Evolutionary conservation across 2,113 vertebrate genomes (phyloP), one percentile per base, ranked within the genome.

Genomic region (Thymallus thymallus): DNA sequence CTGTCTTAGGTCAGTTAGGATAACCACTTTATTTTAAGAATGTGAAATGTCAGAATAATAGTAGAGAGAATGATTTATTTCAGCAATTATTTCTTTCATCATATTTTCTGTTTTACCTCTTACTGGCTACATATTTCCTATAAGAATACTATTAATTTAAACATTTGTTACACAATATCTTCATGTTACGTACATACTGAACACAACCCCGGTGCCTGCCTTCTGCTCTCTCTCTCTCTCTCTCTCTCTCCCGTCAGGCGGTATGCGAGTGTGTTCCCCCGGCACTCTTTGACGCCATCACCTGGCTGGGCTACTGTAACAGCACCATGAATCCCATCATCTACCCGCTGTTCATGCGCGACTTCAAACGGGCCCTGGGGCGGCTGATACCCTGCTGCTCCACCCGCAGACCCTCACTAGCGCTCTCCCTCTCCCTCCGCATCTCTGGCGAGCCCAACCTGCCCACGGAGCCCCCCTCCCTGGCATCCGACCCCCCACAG

Each of bases 241-340:
- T 32, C 30, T 58, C 20, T 73, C 23, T 55, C 13, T 76, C 61
- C 72, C 26, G 80, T 16, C 76, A 94, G 97, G 96, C 96, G 0
- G 94, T 96, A 61, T 98, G 97, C 0, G 90, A 94, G 88, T 98
- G 97, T 0, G 68, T 98, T 60, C 95, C 96, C 0, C 86, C 88
- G 0, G 90, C 90, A 1, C 93, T 98, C 82, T 98, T 98, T 0
- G 96, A 99, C 0, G 90, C 94, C 78, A 95, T 98, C 68, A 99
- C 97, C 1, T 98, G 97, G 97, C 92, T 99, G 30, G 97, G 97
- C 2, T 99, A 99, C 91, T 99, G 95, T 86, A 99, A 99, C 93
- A 99, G 98, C 93, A 98, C 98, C 51, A 95, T 98, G 93, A 99
- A 98, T 90, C 98, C 98, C 82, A 97, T 99, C 90, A 96, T 99